A percentile compares a stretch with the other conserved stretches of the same genome.
Conservation (phyloP, 2,888 invertebrate genomes). For the Temnothorax ravouxi region DNA sequence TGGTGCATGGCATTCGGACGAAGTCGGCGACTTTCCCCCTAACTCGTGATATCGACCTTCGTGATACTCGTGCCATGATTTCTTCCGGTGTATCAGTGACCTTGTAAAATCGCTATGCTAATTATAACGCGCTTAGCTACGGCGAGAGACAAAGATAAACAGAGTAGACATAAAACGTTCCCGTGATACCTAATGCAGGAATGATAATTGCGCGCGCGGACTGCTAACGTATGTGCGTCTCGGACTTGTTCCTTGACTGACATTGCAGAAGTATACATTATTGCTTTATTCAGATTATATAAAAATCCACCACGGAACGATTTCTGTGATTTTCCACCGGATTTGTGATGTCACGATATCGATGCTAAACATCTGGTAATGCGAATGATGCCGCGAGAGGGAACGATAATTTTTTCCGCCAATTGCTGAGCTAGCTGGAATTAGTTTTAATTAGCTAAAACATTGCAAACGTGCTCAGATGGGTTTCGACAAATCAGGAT, state of each 20-base stretch:
- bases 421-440: neutral
- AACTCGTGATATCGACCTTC: slow-evolving; percentile 33
- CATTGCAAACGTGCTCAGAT: neutral
- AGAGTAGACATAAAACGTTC: neutral
- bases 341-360: neutral
- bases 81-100: slow-evolving; percentile 19
- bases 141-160: slow-evolving; percentile 5
- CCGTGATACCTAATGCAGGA: slow-evolving; percentile 10
- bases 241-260: slow-evolving; percentile 8
- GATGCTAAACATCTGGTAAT: neutral
- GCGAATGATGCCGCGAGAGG: neutral
- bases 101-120: slow-evolving; percentile 48
- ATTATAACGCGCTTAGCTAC: slow-evolving; percentile 37
- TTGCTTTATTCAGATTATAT: slow-evolving; percentile 10
- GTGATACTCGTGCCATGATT: slow-evolving; percentile 7
- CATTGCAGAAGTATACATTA: slow-evolving; percentile 1
- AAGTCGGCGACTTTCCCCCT: slow-evolving; percentile 34
- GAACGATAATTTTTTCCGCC: neutral
- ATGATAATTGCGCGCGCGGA: slow-evolving; percentile 44
- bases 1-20: neutral
- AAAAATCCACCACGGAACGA: neutral
- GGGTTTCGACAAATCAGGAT: neutral
- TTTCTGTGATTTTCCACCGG: slow-evolving; percentile 30
- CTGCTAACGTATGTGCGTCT: neutral
- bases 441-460: neutral